Evolutionary conservation across 2,113 vertebrate genomes (phyloP).

Genomic region (Rhynchomys soricoides): DNA sequence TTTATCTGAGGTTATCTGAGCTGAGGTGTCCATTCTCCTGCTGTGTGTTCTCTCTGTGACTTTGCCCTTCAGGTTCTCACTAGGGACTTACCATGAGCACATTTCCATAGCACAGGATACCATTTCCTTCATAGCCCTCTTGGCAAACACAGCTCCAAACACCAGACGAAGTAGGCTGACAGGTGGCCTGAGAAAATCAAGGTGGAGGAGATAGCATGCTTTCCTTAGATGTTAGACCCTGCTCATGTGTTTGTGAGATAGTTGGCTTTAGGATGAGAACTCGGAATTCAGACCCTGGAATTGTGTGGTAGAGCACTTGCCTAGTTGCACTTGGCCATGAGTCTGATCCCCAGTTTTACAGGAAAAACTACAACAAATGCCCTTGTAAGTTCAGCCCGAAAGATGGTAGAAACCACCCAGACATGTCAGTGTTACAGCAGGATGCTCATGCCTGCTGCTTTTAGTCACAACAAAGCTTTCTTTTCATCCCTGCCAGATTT

Average conservation of each 20-base stretch:
- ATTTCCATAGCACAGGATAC: conserved; percentile 90
- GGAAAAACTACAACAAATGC: background rate
- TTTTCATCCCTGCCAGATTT: background rate
- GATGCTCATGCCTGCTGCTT: background rate
- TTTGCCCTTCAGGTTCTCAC: background rate
- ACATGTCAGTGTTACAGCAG: too few species aligned
- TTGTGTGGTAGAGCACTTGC: background rate
- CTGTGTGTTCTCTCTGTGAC: background rate
- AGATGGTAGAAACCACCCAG: too few species aligned
- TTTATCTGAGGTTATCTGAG: background rate
- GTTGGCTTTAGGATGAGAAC: background rate
- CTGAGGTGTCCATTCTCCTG: too few species aligned
- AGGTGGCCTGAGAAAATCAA: conserved; percentile 85
- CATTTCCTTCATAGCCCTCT: conserved; percentile 89
- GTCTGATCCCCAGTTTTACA: background rate
- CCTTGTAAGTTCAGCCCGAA: background rate
- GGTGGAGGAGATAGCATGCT: background rate
- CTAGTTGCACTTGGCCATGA: background rate
- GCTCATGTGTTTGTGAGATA: accelerated
- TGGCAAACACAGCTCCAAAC: conserved; percentile 92
- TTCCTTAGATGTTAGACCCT: background rate
- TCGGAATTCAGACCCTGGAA: background rate
- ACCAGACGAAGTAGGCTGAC: conserved; percentile 79
- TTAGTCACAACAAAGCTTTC: background rate
- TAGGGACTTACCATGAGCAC: conserved; percentile 87